These are phyloP conservation scores for Thecocarcelia acutangulata DNA, from an alignment of 2,888 invertebrate genomes.

Conservation along the genomic window DNA sequence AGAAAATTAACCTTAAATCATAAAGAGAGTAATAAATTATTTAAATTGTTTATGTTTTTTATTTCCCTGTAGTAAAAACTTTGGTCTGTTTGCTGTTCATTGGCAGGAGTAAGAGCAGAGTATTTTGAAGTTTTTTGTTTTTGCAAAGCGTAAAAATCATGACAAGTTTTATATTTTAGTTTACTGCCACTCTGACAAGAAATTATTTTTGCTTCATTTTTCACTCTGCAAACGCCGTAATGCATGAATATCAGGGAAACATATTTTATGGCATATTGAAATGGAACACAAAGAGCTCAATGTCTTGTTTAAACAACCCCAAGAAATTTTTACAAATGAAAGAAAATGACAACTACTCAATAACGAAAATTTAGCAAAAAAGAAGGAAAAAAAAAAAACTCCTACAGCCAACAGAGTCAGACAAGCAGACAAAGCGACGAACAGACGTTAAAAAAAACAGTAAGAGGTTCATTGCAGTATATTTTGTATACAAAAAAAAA, in stretches of 20 bases:
- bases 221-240: constrained; percentile 15
- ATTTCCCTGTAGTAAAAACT: background rate
- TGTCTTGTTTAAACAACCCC: constrained; percentile 39
- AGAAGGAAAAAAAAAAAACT: background rate
- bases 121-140: constrained; percentile 21
- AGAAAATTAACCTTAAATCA: constrained; percentile 38
- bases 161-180: constrained; percentile 28
- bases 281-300: constrained; percentile 48
- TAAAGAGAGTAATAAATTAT: constrained; percentile 49
- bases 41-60: constrained; percentile 15
- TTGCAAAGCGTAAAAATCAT: constrained; percentile 21
- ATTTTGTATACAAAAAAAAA: background rate
- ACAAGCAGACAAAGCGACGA: constrained; percentile 1
- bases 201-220: background rate
- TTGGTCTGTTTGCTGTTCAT: background rate
- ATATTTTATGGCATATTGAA: constrained; percentile 62
- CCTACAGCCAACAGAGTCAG: background rate
- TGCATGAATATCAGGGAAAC: constrained; percentile 47
- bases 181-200: constrained; percentile 35
- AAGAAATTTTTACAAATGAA: constrained; percentile 19
- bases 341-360: constrained; percentile 37
- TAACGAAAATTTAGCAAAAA: constrained; percentile 11
- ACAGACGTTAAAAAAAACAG: background rate
- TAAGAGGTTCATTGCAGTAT: constrained; percentile 44
- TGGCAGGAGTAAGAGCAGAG: background rate